A percentile compares a stretch with the other conserved stretches of the same genome.
phyloP scores from a whole-genome alignment of 2,797 vertebrate genomes.

The Propithecus deckenii region DNA sequence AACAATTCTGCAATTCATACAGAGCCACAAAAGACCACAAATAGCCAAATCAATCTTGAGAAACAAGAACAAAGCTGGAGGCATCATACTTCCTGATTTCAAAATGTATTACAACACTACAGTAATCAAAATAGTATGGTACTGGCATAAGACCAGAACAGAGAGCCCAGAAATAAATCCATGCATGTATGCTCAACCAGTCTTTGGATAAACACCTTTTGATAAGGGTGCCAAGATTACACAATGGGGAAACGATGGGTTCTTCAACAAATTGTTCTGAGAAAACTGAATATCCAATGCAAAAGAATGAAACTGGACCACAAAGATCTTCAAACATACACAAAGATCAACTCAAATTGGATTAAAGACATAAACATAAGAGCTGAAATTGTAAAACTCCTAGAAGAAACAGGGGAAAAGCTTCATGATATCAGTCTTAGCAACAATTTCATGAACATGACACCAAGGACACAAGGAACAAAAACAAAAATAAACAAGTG shows the following conservation, averaged over 20 bases:
- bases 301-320: neutral
- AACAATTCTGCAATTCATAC: neutral
- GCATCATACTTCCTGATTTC: neutral
- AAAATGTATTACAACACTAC: neutral
- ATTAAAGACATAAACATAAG: neutral
- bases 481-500: neutral
- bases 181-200: neutral
- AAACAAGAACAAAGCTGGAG: neutral
- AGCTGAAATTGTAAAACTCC: neutral
- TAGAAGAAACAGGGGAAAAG: neutral
- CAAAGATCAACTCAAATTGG: neutral
- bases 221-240: neutral
- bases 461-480: neutral
- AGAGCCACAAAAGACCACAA: neutral
- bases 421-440: neutral
- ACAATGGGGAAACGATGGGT: neutral
- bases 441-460: neutral
- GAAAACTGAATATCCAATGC: neutral
- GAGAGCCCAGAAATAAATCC: neutral
- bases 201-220: neutral
- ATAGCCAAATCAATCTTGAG: neutral
- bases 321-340: neutral
- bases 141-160: neutral
- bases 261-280: neutral
- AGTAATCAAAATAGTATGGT: neutral